Evolutionary conservation across 2,797 vertebrate species (phyloP).

Genomic region (Austrolebias charrua): DNA sequence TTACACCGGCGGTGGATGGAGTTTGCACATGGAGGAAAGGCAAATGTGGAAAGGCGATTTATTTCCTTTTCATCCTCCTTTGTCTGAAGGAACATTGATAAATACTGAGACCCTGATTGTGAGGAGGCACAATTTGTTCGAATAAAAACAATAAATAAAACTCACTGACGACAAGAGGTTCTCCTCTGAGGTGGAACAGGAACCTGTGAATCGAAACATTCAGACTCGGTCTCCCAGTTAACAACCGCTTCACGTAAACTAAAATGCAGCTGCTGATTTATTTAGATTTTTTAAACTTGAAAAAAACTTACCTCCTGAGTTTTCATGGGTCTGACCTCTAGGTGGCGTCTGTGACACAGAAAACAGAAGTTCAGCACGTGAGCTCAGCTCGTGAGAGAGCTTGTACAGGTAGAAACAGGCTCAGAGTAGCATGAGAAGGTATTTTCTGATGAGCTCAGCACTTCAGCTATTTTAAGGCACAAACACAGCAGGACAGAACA

Average conservation of each 20-base stretch:
- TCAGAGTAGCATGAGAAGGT: slow-evolving; percentile 13
- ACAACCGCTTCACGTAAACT: not conserved
- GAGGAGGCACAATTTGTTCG: not conserved
- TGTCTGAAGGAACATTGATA: slow-evolving; percentile 43
- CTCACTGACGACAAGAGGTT: slow-evolving; percentile 72
- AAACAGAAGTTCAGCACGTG: slow-evolving; percentile 8
- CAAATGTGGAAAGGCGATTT: slow-evolving; percentile 92
- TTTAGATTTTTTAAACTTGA: not conserved
- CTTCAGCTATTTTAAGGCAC: slow-evolving; percentile 7
- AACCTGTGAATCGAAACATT: slow-evolving; percentile 59
- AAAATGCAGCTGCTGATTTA: not conserved
- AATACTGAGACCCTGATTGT: slow-evolving; percentile 3
- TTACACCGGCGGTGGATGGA: slow-evolving; percentile 89
- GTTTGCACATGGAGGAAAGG: slow-evolving; percentile 89
- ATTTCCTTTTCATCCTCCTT: slow-evolving; percentile 89
- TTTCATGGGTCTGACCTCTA: slow-evolving; percentile 61
- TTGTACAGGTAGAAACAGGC: slow-evolving; percentile 32
- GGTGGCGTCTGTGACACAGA: slow-evolving; percentile 63
- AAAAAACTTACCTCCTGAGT: slow-evolving; percentile 63
- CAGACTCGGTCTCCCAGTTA: not conserved
- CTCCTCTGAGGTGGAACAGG: slow-evolving; percentile 76
- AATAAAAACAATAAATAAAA: slow-evolving; percentile 14
- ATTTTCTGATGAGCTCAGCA: not conserved
- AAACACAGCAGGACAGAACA: slow-evolving; percentile 9
- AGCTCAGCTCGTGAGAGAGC: slow-evolving; percentile 3